Base-by-base conservation (phyloP, 2,797 vertebrate species). In the Liparis tanakae region DNA sequence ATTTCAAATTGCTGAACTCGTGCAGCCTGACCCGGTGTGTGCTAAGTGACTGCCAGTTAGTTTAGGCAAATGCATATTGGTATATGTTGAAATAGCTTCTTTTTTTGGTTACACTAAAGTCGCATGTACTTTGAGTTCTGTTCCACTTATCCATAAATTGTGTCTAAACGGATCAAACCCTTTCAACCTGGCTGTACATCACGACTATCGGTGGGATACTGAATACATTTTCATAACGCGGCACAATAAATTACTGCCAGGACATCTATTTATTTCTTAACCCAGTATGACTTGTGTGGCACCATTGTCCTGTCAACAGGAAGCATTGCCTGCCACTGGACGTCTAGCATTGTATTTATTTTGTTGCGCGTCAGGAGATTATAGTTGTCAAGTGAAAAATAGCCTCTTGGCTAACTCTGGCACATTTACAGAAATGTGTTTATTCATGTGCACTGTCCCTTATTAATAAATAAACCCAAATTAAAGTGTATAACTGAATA, bases 1-100 rank as follows among this genome's bases (percentile, higher is more conserved):
- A 67, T 80, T 56, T 85, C 65, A 70, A 75, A 67, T 76, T 65
- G 68, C 62, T 39, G 43, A 57, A 67, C 73, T 72, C 41, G 1
- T 36, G 39, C 61, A 57, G 37, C 20, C 66, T 67, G 62, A 69
- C 67, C 51, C 33, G 46, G 58, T 69, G 55, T 67, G 51, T 64
- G 41, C 66, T 64, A 72, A 58, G 55, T 64, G 30, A 65, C 59
- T 70, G 54, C 36, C 41, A 25, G 22, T 68, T 69, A 61, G 61
- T 73, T 67, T 36, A 30, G 39, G 36, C 20, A 34, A 67, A 54
- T 55, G 37, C 46, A 17, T 37, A 6, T 66, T 36, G 44, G 22
- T 64, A 66, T 55, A 18, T 67, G 15, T 56, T 54, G 22, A 67
- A 62, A 56, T 37, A 10, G 25, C 8, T 43, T 17, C 15, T 2